Evolutionary conservation across 2,113 vertebrate genomes (phyloP), one percentile per base, ranked within the genome.

Genomic region (Cacatua alba): DNA sequence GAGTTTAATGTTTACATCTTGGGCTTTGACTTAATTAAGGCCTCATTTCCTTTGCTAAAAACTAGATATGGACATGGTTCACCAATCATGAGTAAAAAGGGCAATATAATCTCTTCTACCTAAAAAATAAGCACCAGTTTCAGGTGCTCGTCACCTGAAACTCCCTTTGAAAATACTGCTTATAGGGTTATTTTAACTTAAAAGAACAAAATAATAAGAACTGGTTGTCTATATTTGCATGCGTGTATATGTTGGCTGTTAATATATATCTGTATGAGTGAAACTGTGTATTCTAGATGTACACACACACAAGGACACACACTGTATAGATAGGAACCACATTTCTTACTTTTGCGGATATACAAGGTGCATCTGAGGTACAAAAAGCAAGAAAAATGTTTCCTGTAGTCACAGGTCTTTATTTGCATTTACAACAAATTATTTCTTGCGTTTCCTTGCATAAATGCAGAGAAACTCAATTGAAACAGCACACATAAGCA

Each of bases 1-100:
- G 51, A 85, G 3, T 86, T 70, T 78, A 74, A 67, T 51, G 16
- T 69, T 77, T 89, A 10, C 4, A 67, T 3, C 12, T 46, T 79
- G 24, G 52, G 13, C 17, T 83, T 53, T 77, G 46, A 75, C 43
- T 63, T 72, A 64, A 86, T 28, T 31, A 72, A 74, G 48, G 51
- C 2, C 2, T 69, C 26, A 59, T 29, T 72, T 62, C 39, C 16
- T 84, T 67, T 81, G 3, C 28, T 77, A 82, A 69, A 91, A 94
- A 14, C 10, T 55, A 8, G 4, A 51, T 69, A 17, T 31, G 6
- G 18, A 13, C 18, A 51, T 0, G 0, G 5, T 37, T 87, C 31
- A 51, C 12, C 2, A 26, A 39, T 29, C 26, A 52, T 59, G 3
- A 46, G 8, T 39, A 57, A 76, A 90, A 85, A n/a, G 48, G 3